Base-by-base conservation (phyloP, 2,888 invertebrate genomes). In the Ophion ellenae region DNA sequence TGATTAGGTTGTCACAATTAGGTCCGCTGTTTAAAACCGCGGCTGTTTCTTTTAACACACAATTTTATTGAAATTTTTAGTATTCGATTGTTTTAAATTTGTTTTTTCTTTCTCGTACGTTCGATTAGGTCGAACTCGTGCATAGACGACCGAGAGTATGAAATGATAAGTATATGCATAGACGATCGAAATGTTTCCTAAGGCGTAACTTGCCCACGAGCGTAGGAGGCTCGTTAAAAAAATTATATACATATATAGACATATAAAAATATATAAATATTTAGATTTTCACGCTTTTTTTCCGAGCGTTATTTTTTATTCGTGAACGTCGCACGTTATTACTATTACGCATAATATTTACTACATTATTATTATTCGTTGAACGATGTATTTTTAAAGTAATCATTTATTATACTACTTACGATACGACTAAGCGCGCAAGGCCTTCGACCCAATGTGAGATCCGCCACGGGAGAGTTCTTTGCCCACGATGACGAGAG, bases 381-480 rank as follows among this genome's bases (percentile, higher is more conserved):
- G 67, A 83, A 76, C 83, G 85, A 80, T 80, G 28, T 86, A 73
- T 84, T 78, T 77, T 80, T 73, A 78, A 79, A 66, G 69, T 82
- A 81, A 76, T 69, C 75, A 40, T 83, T 63, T 73, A 61, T 71
- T 69, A 66, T 28, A n/a, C 47, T 82, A 76, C 3, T 70, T 47
- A 47, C 64, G 59, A 53, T 66, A 64, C 28, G 61, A 80, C 17
- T 66, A 78, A 70, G 70, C 63, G 70, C 47, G 70, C 47, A 82
- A 53, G 67, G 82, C 83, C 82, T 85, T 83, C 63, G 80, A 83
- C 79, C 80, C 77, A 57, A 79, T 59, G 74, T 75, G 78, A 83
- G 83, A 92, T 93, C 92, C 92, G 91, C 92, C 91, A 92, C 91
- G 93, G 92, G 93, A 92, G 93, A 93, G 93, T 92, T 91, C 77